These are phyloP conservation scores for Pongo pygmaeus DNA, from an alignment of 2,113 vertebrate genomes.

Conservation along the genomic window DNA sequence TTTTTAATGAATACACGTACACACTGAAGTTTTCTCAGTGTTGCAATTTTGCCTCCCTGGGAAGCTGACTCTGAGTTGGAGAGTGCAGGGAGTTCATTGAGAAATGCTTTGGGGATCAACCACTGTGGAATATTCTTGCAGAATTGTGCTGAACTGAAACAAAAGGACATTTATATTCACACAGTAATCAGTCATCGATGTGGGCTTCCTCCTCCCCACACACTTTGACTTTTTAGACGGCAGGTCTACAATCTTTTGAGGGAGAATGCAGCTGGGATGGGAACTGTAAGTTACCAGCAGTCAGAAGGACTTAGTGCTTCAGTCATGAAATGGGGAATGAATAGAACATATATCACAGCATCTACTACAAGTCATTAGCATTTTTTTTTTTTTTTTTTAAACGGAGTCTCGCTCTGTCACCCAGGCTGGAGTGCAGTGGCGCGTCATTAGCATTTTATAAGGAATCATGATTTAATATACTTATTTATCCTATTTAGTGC, in stretches of 20 bases:
- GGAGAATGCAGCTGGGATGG: background rate
- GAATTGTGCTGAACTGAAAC: background rate
- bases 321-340: rapidly evolving
- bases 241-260: background rate
- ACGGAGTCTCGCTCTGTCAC: no score
- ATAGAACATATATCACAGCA: background rate
- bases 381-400: background rate
- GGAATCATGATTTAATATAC: background rate
- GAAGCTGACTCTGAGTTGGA: background rate
- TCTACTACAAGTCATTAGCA: background rate
- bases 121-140: background rate
- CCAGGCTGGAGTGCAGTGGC: no score
- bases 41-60: background rate
- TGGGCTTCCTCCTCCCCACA: background rate
- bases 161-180: background rate
- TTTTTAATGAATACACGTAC: background rate
- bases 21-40: background rate
- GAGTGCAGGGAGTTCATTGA: background rate
- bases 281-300: background rate
- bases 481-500: background rate
- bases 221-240: background rate
- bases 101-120: background rate
- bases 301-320: background rate
- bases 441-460: background rate
- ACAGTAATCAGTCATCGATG: background rate